These are phyloP conservation scores for Euzophera pinguis DNA, from an alignment of 2,888 invertebrate genomes.

Conservation along the genomic window DNA sequence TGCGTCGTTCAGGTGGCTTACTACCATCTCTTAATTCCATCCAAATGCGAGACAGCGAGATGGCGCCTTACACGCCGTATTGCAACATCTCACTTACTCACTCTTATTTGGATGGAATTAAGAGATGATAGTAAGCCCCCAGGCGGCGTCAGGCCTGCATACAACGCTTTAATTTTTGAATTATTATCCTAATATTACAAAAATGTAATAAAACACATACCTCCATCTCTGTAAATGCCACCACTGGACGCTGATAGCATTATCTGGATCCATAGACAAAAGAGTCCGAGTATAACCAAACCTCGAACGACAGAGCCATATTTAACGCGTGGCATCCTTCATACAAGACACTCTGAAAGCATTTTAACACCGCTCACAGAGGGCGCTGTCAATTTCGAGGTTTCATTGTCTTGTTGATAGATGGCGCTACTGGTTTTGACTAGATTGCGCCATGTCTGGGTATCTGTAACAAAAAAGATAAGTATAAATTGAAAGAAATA, in stretches of 20 bases:
- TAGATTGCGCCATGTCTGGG: not conserved
- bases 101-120: too few species aligned
- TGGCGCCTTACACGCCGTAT: too few species aligned
- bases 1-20: too few species aligned
- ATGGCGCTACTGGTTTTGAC: conserved; percentile 19
- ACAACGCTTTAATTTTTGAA: too few species aligned
- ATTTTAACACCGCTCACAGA: conserved; percentile 14
- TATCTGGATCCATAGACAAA: conserved; percentile 71
- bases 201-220: conserved; percentile 31
- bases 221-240: conserved; percentile 54
- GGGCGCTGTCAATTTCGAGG: conserved; percentile 7
- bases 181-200: not conserved
- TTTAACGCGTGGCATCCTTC: conserved; percentile 69
- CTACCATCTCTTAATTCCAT: too few species aligned
- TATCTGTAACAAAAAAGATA: conserved; percentile 9
- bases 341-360: conserved; percentile 31
- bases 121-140: too few species aligned
- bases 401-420: conserved; percentile 3
- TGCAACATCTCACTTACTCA: too few species aligned
- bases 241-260: conserved; percentile 61
- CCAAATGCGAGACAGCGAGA: too few species aligned
- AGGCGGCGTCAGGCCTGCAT: too few species aligned
- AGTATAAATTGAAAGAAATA: not conserved
- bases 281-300: conserved; percentile 58
- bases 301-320: conserved; percentile 66